Evolutionary conservation across 2,797 vertebrate genomes (phyloP).

Genomic region (Amphiprion clarkii): DNA sequence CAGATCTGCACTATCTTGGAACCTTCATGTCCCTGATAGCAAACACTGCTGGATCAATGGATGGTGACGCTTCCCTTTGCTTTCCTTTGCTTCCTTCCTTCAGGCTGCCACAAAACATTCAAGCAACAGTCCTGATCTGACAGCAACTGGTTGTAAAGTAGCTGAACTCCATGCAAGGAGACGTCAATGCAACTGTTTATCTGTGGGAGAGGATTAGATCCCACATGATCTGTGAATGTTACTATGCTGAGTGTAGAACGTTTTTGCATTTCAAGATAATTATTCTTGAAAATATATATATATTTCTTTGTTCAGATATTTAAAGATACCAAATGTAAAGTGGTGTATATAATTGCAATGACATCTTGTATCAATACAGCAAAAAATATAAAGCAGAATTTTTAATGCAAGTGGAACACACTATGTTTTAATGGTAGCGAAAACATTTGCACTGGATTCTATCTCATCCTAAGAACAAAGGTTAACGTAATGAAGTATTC

Average conservation of each 20-base stretch:
- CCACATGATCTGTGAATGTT: not conserved
- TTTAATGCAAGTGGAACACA: constrained; percentile 16
- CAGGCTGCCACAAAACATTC: constrained; percentile 40
- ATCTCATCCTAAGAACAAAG: constrained; percentile 58
- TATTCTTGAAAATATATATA: not conserved
- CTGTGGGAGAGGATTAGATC: not conserved
- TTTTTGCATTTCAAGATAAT: not conserved
- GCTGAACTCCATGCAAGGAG: not conserved
- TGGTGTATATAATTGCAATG: constrained; percentile 11
- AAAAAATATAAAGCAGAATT: constrained; percentile 30
- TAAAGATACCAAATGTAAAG: not conserved
- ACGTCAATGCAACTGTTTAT: constrained; percentile 3
- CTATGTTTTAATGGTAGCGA: constrained; percentile 26
- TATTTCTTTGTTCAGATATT: constrained; percentile 16
- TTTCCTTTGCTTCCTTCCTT: constrained; percentile 41
- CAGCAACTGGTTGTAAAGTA: constrained; percentile 26
- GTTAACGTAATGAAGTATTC: constrained; percentile 63
- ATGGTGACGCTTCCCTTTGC: constrained; percentile 11
- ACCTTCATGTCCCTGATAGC: constrained; percentile 56
- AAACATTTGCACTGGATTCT: constrained; percentile 50
- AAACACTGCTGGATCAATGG: constrained; percentile 52
- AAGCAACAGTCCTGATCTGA: constrained; percentile 31
- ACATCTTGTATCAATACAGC: constrained; percentile 16
- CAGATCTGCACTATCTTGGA: constrained; percentile 52
- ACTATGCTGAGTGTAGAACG: too few relatives aligned